Base-by-base conservation (phyloP, 1,140 invertebrate genomes). In the Brachystomella parvula region DNA sequence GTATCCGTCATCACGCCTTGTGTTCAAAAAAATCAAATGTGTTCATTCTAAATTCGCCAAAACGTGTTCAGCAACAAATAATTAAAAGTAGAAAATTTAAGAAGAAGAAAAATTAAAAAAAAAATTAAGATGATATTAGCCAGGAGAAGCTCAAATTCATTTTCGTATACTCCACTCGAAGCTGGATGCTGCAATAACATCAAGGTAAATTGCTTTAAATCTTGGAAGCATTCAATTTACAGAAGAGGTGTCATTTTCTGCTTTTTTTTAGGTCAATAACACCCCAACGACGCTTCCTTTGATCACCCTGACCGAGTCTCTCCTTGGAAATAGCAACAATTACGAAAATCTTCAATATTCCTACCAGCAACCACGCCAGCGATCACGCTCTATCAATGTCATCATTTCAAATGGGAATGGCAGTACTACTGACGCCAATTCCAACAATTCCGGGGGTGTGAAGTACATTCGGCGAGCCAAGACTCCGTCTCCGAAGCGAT, bases 201-300 rank as follows among this genome's bases (percentile, higher is more conserved):
- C 15, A 53, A 53, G 49, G 49, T 53, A 53, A 53, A 53, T 17
- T 53, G n/a, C n/a, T 53, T 24, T 53, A 53, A 53, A 12, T 44
- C 39, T 44, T 44, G 39, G 39, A 44, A 44, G n/a, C 9, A 44
- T n/a, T 12, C 39, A 44, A 44, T 12, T n/a, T 9, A 44, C n/a
- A 44, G 39, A n/a, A n/a, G n/a, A 44, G 39, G n/a, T 44, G 9
- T n/a, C n/a, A 44, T 44, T 12, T 44, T 53, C 24, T 19, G 6
- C 24, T 17, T 24, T 53, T 53, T 26, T 17, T 15, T 6, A 53
- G 49, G 49, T 15, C 6, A 53, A 53, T 24, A 53, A 15, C 24
- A 24, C 9, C 24, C 24, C 49, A 53, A 24, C n/a, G n/a, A n/a
- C 49, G 9, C 49, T 53, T 53, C 49, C 49, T 19, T 24, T 53